Evolutionary conservation across 2,797 vertebrate genomes (phyloP), one percentile per base, ranked within the genome.

Genomic region (Yasuhikotakia modesta): DNA sequence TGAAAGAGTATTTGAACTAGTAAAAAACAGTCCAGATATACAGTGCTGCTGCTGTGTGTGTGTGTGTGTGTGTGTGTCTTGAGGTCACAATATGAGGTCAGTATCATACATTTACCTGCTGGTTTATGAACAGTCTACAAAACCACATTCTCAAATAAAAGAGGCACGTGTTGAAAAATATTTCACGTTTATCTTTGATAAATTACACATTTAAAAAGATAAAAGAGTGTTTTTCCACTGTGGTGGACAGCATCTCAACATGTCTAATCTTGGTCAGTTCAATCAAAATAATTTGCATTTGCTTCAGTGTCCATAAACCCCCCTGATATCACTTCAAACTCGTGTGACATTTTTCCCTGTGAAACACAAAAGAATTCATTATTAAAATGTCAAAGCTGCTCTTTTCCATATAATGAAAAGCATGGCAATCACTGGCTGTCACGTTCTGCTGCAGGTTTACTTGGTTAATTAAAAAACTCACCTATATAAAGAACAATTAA

Each of bases 401-500:
- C 10, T 11, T 10, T 43, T 43, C 39, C 10, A 43, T 10, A 43
- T 10, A 43, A 43, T 43, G 39, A 10, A 43, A 43, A 43, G 39
- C 39, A 43, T 10, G 39, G 7, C 39, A 43, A 43, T 43, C 10
- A 43, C 39, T 43, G 8, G 8, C 39, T 43, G 39, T 10, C 39
- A 43, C 10, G 39, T 43, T 43, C 10, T 1, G 39, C 10, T 43
- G 39, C 39, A 11, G 11, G 8, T 57, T 12, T 22, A 19, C 21
- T 57, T 4, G 4, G 55, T 24, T 57, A 22, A 55, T 24, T 16
- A 27, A 27, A 58, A 35, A n/a, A n/a, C 24, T 10, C 19, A 6
- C 16, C 58, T 32, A 35, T 63, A 39, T 63, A 57, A 61, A 82
- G 88, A 85, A 60, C 7, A 16, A 60, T 60, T 6, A 55, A 71